Evolutionary conservation across 1,140 invertebrate genomes (phyloP), one percentile per base, ranked within the genome.

Genomic region (Leptoteleia sp.): DNA sequence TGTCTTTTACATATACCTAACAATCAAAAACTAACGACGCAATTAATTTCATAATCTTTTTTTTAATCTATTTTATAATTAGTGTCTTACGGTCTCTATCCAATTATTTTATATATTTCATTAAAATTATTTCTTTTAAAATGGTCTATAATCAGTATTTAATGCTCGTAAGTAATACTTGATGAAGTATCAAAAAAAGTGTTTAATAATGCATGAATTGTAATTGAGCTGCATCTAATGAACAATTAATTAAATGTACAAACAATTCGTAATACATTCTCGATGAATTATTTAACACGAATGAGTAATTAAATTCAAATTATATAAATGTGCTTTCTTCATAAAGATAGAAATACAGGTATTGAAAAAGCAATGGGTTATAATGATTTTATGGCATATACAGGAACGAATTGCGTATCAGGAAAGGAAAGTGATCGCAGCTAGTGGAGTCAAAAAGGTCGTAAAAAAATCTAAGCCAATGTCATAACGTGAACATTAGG

Each of bases 361-460:
- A 29, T 25, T 45, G 22, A 37, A 61, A 62, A 54, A 42, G 16
- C 13, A 15, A 33, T 12, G 19, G 25, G 16, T 45, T 62, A 19
- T 52, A 38, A 70, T 50, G 47, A 71, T 71, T 71, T 57, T 42
- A 35, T 16, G 35, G 50, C n/a, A 19, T 33, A 19, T 11, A 40
- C 52, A 64, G 50, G 73, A 77, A 77, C 50, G 45, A 59, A 77
- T 77, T 68, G 78, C 65, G 64, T 72, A 81, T 79, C 76, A 79
- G 70, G 71, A 83, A 80, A 80, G 77, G 80, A 81, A 83, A 83
- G 81, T 78, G 62, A 79, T 77, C 54, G 68, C 70, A 64, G 54
- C 61, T 40, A 52, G 37, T 40, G 64, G 61, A 72, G 67, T 78
- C 76, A 61, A 62, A 79, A 79, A 79, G 70, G 70, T 79, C 55